Evolutionary conservation across 2,888 invertebrate species (phyloP), one percentile per base, ranked within the genome.

Genomic region (Microchrysa polita): DNA sequence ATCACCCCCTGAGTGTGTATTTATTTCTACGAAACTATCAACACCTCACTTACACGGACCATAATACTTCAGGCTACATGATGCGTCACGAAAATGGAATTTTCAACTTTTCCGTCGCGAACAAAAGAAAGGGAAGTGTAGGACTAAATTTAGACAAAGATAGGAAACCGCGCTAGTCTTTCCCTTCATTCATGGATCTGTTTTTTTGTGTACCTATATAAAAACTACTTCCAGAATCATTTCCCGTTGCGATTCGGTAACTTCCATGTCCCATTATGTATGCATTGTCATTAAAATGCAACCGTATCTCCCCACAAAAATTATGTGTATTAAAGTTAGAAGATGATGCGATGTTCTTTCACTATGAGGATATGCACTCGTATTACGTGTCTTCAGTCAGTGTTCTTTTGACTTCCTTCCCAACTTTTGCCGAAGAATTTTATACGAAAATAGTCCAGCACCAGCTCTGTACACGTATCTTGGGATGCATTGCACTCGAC

Each of bases 71-170:
- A 12, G 18, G 34, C n/a, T 12, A n/a, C n/a, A 12, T 16, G 40
- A 57, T 40, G 69, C 57, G 55, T 69, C 55, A 69, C 40, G 5
- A 27, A 40, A 69, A 69, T 69, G 69, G 69, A 55, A 69, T 69
- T 55, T 44, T n/a, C 27, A 57, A 40, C 18, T 69, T 20, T 67
- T 53, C 23, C 52, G 67, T 27, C 27, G 48, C 14, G 27, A 40
- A 69, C 69, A 69, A 55, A 69, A 27, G 69, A 40, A 69, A 69
- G 57, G 69, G 69, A 69, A 55, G 69, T 69, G 27, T 7, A n/a
- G 12, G 16, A 69, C 69, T 69, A 69, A 55, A 40, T 40, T 55
- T 69, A 69, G 69, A 69, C 34, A 55, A n/a, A 53, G 22, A 18
- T n/a, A n/a, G n/a, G n/a, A n/a, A n/a, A n/a, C n/a, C n/a, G n/a